Conservation (phyloP, 2,888 invertebrate species). For the Trichopoda pennipes region DNA sequence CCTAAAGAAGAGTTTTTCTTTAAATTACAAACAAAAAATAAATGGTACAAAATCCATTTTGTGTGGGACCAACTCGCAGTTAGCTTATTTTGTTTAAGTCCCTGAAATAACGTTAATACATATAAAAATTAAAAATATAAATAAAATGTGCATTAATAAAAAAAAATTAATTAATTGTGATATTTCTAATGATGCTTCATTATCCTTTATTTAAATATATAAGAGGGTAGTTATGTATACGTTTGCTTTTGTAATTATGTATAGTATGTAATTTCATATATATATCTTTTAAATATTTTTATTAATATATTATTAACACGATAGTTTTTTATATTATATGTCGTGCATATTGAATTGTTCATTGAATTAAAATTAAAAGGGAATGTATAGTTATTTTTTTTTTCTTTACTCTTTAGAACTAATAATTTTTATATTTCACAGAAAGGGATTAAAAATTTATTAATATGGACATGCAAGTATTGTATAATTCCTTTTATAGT, state of each 20-base stretch:
- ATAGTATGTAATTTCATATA: slow-evolving; percentile 7
- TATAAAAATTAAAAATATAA: no score
- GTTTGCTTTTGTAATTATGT: slow-evolving; percentile 21
- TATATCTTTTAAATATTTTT: slow-evolving; percentile 15
- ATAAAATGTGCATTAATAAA: no score
- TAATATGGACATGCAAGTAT: slow-evolving; percentile 51
- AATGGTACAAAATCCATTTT: no score
- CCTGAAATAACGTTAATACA: no score
- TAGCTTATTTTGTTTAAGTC: no score
- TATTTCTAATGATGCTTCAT: not conserved
- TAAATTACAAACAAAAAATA: no score
- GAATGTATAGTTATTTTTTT: slow-evolving; percentile 53
- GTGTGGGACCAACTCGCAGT: no score
- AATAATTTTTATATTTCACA: slow-evolving; percentile 18
- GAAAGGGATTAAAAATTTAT: slow-evolving; percentile 53
- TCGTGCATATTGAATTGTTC: slow-evolving; percentile 38
- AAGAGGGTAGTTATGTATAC: slow-evolving; percentile 40
- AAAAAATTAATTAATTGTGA: no score
- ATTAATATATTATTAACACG: slow-evolving; percentile 39
- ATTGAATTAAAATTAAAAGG: slow-evolving; percentile 39
- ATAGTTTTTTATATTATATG: slow-evolving; percentile 39
- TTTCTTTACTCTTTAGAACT: slow-evolving; percentile 2
- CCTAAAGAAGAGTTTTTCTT: no score
- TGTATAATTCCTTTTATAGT: slow-evolving; percentile 11
- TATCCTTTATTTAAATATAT: slow-evolving; percentile 44